Evolutionary conservation across 2,888 invertebrate species (phyloP).

Genomic region (Craniophora ligustri): DNA sequence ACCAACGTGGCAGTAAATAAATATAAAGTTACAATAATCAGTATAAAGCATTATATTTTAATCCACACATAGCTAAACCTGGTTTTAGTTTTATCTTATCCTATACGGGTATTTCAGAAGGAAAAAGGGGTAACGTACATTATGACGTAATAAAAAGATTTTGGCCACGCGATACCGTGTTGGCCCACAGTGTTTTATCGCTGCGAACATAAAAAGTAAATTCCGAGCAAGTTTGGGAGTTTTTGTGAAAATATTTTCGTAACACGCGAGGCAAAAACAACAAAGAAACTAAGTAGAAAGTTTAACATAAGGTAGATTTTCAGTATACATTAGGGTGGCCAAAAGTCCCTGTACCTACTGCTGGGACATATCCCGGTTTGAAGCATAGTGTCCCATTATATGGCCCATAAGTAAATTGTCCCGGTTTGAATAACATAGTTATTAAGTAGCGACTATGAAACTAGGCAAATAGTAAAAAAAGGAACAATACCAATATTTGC

Average conservation of each 20-base stretch:
- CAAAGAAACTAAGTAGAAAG: neutral
- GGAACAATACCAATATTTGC: too few species aligned
- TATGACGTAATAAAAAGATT: constrained; percentile 8
- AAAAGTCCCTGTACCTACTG: too few species aligned
- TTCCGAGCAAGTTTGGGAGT: constrained; percentile 22
- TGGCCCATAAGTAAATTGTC: too few species aligned
- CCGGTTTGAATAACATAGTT: too few species aligned
- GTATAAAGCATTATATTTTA: too few species aligned
- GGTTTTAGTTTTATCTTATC: constrained; percentile 12
- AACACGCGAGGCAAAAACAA: constrained; percentile 16
- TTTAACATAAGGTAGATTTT: neutral
- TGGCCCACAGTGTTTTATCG: constrained; percentile 15
- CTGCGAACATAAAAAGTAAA: constrained; percentile 18
- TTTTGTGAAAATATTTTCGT: constrained; percentile 33
- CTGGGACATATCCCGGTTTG: too few species aligned
- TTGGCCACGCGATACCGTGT: neutral
- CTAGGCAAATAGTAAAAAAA: too few species aligned
- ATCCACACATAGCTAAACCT: neutral
- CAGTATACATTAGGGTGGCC: neutral
- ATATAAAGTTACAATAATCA: too few species aligned
- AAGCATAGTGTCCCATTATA: too few species aligned
- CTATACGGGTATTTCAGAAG: neutral
- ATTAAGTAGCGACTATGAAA: too few species aligned
- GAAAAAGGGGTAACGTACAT: neutral
- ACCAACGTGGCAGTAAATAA: too few species aligned